Conservation (phyloP, 2,113 vertebrate genomes). For the Sphyrna mokarran region DNA sequence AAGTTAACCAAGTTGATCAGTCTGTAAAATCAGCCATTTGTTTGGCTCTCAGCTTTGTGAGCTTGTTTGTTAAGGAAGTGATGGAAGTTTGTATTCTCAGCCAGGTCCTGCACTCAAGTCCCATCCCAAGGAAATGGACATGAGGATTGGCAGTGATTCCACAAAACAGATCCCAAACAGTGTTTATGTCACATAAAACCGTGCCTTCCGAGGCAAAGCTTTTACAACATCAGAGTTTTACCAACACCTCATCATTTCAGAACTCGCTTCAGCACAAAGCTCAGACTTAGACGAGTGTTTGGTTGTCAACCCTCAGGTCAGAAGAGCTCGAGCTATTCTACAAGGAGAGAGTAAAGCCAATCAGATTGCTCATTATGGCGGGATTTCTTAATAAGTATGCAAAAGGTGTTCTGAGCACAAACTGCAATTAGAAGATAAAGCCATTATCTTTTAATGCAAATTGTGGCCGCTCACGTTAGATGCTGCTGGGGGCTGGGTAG, state of each 20-base stretch:
- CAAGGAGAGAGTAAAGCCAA: neutral
- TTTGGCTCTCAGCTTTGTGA: neutral
- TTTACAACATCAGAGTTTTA: neutral
- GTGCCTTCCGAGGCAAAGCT: no score
- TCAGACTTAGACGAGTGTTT: neutral
- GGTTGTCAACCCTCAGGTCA: neutral
- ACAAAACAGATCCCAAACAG: no score
- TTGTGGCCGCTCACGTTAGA: neutral
- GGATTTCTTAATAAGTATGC: slow-evolving; percentile 13
- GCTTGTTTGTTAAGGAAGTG: neutral
- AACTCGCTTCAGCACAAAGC: neutral
- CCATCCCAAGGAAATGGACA: neutral
- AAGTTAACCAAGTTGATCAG: neutral
- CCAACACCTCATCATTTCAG: neutral
- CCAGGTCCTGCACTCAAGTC: no score
- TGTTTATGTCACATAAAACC: neutral
- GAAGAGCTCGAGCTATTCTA: neutral
- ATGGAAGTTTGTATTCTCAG: neutral
- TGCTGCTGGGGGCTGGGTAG: neutral
- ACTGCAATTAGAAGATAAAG: slow-evolving; percentile 34
- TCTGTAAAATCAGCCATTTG: neutral
- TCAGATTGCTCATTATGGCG: neutral
- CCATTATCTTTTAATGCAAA: slow-evolving; percentile 33
- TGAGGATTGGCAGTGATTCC: neutral
- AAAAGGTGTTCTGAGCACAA: slow-evolving; percentile 7